Evolutionary conservation across 2,888 invertebrate genomes (phyloP), one percentile per base, ranked within the genome.

Genomic region (Oxystoma pomonae): DNA sequence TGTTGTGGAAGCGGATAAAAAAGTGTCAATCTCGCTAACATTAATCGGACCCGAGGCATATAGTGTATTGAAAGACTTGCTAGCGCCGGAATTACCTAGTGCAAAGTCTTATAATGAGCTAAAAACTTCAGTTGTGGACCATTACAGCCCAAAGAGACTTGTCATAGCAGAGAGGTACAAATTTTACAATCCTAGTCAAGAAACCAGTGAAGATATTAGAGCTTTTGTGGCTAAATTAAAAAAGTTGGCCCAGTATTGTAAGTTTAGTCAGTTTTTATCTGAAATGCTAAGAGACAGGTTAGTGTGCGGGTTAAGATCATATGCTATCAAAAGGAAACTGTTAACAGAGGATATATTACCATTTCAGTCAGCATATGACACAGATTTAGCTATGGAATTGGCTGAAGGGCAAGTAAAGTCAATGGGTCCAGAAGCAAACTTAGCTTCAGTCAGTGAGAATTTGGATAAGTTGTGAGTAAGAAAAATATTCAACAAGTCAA

Each of bases 151-250:
- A 18, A 68, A 70, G 64, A 61, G 64, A 16, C 65, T 70, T 52
- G 61, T 66, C 3, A 72, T 72, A 18, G 68, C 71, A 1, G 72
- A 75, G 64, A 55, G 70, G 16, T 74, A 69, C 58, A 68, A 68
- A 59, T 73, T 74, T 62, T 70, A 71, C 58, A 67, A 68, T 56
- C 61, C 69, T 16, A 49, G 65, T 51, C 73, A 73, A 64, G 66
- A 69, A 60, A 20, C 60, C 3, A 20, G 57, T 16, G 66, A 67
- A 60, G 64, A 66, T 59, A 57, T 64, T 18, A 61, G 57, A 55
- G 16, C 51, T 64, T 63, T 70, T 70, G 57, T 61, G 63, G 65
- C 69, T 9, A 68, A 64, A 35, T 55, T 75, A 20, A 72, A 69
- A 58, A 68, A 63, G 5, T 21, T 70, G 16, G 69, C 74, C 7